A percentile compares a stretch with the other conserved stretches of the same genome.
phyloP scores from a whole-genome alignment of 2,888 invertebrate species.

The Lepas anatifera region DNA sequence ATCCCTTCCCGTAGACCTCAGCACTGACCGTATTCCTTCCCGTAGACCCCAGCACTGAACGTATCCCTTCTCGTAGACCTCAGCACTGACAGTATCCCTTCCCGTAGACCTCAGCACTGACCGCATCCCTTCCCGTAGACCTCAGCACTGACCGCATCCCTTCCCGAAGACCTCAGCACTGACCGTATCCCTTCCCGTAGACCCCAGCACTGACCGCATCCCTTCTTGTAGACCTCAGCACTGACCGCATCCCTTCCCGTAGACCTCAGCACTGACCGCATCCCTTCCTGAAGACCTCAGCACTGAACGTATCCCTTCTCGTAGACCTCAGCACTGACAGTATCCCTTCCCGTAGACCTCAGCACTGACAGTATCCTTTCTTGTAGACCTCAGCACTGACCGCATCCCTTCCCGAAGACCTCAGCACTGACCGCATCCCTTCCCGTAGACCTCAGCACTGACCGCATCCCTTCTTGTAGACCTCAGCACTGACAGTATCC shows the following conservation, averaged over 20 bases:
- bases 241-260: not conserved
- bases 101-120: not conserved
- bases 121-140: not conserved
- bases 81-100: not conserved
- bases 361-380: not conserved
- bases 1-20: slow-evolving; percentile 85
- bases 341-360: not conserved
- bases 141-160: not conserved
- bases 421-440: not conserved
- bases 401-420: not conserved
- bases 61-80: too few species aligned
- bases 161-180: not conserved
- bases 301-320: too few species aligned
- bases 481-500: not conserved
- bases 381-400: not conserved
- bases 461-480: not conserved
- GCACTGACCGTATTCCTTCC: not conserved
- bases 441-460: too few species aligned
- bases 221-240: not conserved
- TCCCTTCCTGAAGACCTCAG: not conserved
- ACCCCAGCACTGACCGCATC: not conserved
- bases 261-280: not conserved
- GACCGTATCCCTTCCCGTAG: not conserved
- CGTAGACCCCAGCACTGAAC: not conserved
- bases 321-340: not conserved